Base-by-base conservation (phyloP, 2,113 vertebrate species). In the Pterocles gutturalis region DNA sequence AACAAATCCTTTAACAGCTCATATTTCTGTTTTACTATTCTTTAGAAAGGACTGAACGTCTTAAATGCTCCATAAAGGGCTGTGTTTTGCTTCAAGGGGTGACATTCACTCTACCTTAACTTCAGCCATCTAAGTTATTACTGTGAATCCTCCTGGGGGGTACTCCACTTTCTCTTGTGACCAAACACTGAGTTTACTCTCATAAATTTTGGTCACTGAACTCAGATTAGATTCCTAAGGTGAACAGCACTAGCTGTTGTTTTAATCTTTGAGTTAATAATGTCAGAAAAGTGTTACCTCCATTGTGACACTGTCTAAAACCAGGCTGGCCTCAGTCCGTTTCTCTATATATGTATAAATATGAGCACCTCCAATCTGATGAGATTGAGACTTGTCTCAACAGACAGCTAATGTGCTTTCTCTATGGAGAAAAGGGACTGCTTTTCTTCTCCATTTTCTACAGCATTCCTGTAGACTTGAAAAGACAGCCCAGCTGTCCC, bases 31-130 rank as follows among this genome's bases (percentile, higher is more conserved):
- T 94, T 83, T 88, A 70, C 13, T 81, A 2, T 71, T 83, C 51
- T 88, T 80, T 64, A 76, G 22, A 75, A 79, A 85, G 49, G 31
- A 77, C 14, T 80, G 31, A 41, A 49, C 54, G 8, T 69, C 62
- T 88, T 69, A 90, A 93, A 90, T 73, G 54, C 15, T 61, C 54
- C 62, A 11, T 85, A 85, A 87, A 94, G 49, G 34, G 29, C 49
- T 85, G 22, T 77, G 70, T 94, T 95, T 94, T 81, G 7, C 51
- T 94, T 95, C n/a, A 86, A 73, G 53, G 21, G 19, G 9, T 86
- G 41, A 24, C 49, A 38, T 70, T 83, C 54, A 73, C 28, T 80
- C 71, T 92, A 66, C 46, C 83, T 95, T 76, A 76, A 76, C 71
- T 94, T 96, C 34, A 65, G 46, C 29, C 9, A 29, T 22, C 51